A percentile compares a stretch with the other conserved stretches of the same genome.
phyloP scores from a whole-genome alignment of 2,113 vertebrate genomes.

The Trematocara marginatum region DNA sequence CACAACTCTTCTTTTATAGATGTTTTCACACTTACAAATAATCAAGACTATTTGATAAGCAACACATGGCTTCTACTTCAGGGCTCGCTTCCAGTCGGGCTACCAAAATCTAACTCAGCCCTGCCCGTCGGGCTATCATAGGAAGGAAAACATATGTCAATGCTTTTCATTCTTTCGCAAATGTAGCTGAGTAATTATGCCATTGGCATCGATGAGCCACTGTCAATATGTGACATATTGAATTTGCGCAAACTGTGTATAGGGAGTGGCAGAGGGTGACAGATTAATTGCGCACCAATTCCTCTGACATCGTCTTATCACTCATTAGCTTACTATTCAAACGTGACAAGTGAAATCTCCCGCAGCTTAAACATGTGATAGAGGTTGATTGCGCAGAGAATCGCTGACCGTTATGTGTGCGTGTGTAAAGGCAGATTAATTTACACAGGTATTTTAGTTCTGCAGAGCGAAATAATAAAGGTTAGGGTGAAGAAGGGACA shows the following conservation, averaged over 20 bases:
- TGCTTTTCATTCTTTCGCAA: background rate
- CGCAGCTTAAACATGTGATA: background rate
- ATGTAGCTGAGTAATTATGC: background rate
- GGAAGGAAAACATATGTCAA: background rate
- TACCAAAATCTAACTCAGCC: background rate
- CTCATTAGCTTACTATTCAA: fast-evolving
- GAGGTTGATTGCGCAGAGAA: background rate
- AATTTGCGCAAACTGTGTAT: background rate
- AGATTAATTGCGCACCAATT: background rate
- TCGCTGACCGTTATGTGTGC: fast-evolving
- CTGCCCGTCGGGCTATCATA: fast-evolving
- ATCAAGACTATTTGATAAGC: background rate
- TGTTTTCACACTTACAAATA: background rate
- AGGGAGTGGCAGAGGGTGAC: background rate
- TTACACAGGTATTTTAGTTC: fast-evolving
- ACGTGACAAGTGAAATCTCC: background rate
- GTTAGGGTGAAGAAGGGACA: background rate
- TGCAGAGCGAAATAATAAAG: background rate
- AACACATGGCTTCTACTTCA: background rate
- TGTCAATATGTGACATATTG: background rate
- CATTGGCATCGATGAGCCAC: background rate
- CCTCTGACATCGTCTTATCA: background rate
- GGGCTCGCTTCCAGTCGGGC: background rate
- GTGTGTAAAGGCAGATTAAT: fast-evolving
- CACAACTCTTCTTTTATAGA: background rate